A percentile compares a stretch with the other conserved stretches of the same genome.
Conservation (phyloP, 2,113 vertebrate species). For the Corydoras sp. region DNA sequence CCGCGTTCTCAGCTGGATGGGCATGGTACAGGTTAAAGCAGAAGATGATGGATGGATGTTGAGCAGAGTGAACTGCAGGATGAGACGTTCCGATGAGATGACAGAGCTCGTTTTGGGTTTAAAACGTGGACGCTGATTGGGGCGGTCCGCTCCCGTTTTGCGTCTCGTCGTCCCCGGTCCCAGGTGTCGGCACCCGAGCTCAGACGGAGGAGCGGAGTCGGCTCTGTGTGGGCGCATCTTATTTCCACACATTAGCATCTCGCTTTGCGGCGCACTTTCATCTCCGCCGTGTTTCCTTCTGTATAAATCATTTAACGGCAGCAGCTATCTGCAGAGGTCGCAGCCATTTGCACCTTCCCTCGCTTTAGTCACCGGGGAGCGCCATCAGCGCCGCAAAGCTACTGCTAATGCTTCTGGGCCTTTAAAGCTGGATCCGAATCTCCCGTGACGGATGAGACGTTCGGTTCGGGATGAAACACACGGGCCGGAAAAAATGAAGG, state of each 20-base stretch:
- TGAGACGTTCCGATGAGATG: constrained; percentile 11
- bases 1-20: no score
- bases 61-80: not conserved
- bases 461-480: not conserved
- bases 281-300: not conserved
- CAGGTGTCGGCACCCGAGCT: not conserved
- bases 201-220: not conserved
- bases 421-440: not conserved
- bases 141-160: not conserved
- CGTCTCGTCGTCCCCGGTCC: not conserved
- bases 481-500: not conserved
- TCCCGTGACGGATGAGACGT: not conserved
- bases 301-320: not conserved
- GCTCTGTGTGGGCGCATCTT: not conserved
- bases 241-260: constrained; percentile 1
- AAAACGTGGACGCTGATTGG: constrained; percentile 1
- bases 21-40: no score
- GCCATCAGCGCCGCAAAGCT: not conserved
- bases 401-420: not conserved
- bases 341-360: not conserved
- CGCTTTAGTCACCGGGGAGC: not conserved
- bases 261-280: not conserved
- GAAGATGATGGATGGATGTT: no score
- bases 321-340: not conserved
- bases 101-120: not conserved